Percentiles rank a stretch among this genome's conserved stretches.
Conservation (phyloP, 2,113 vertebrate genomes). For the Paradoxurus hermaphroditus region DNA sequence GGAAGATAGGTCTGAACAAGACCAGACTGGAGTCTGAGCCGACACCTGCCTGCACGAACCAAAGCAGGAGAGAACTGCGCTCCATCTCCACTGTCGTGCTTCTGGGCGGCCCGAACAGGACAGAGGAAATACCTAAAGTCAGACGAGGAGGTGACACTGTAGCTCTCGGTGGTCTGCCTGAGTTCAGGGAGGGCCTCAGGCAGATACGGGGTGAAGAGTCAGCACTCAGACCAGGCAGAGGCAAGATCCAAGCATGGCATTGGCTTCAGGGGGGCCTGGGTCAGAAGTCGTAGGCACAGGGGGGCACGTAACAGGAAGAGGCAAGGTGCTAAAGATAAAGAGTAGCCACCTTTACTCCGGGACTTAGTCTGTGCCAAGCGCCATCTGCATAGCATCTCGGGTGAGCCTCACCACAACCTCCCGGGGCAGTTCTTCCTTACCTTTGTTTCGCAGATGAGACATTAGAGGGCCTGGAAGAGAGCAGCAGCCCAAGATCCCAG, state of each 20-base stretch:
- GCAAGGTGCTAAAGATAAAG: not conserved
- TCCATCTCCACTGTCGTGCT: not conserved
- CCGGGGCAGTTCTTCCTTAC: not conserved
- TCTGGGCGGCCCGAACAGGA: no score
- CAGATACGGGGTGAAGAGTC: not conserved
- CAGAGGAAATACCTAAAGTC: not conserved
- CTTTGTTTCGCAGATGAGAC: not conserved
- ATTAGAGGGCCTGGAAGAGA: not conserved
- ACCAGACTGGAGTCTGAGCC: not conserved
- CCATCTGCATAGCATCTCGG: rapidly evolving
- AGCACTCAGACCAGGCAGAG: not conserved
- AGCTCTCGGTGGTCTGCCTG: not conserved
- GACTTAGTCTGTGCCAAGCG: not conserved
- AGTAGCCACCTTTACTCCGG: no score
- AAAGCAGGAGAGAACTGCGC: not conserved
- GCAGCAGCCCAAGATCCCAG: not conserved
- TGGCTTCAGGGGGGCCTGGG: not conserved
- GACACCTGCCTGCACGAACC: not conserved
- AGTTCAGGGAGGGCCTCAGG: not conserved
- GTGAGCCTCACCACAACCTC: not conserved
- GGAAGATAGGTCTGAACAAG: not conserved
- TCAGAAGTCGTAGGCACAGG: not conserved
- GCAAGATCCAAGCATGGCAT: not conserved
- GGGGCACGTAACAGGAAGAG: rapidly evolving
- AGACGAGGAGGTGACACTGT: not conserved